These are phyloP conservation scores for Caradrina clavipalpis DNA, from an alignment of 2,888 invertebrate species.

Conservation along the genomic window DNA sequence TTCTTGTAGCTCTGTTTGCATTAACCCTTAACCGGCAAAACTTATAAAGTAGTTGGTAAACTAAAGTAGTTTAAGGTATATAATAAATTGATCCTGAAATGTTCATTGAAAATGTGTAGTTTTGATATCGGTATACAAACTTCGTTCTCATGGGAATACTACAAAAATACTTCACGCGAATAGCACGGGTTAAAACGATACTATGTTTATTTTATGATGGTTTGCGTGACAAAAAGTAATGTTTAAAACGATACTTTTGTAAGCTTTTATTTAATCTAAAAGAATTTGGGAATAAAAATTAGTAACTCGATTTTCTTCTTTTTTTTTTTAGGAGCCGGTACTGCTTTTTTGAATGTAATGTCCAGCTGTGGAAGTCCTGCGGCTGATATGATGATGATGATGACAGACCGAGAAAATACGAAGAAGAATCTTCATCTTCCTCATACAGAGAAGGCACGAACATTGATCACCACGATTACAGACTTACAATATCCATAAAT, in stretches of 20 bases:
- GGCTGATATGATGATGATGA: too few species aligned
- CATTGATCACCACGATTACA: too few species aligned
- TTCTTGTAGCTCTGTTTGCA: too few species aligned
- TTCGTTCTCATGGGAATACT: not conserved
- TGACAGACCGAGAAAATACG: too few species aligned
- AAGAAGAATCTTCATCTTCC: too few species aligned
- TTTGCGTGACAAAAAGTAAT: not conserved
- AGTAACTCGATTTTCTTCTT: too few species aligned
- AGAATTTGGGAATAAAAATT: too few species aligned
- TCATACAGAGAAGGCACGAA: too few species aligned
- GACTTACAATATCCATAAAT: too few species aligned
- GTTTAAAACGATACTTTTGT: not conserved
- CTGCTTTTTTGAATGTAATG: too few species aligned
- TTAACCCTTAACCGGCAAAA: not conserved
- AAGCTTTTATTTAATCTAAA: not conserved
- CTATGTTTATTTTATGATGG: not conserved
- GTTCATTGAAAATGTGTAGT: constrained; percentile 7
- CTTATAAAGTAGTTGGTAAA: constrained; percentile 8
- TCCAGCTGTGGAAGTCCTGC: too few species aligned
- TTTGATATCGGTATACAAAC: constrained; percentile 14
- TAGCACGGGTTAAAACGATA: not conserved
- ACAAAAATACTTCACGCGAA: not conserved
- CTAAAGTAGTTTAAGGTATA: not conserved
- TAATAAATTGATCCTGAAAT: constrained; percentile 18
- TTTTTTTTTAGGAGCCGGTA: too few species aligned